Percentiles rank a stretch among this genome's conserved stretches.
These are phyloP conservation scores for Anoura caudifer DNA, from an alignment of 2,113 vertebrate species.

Conservation along the genomic window DNA sequence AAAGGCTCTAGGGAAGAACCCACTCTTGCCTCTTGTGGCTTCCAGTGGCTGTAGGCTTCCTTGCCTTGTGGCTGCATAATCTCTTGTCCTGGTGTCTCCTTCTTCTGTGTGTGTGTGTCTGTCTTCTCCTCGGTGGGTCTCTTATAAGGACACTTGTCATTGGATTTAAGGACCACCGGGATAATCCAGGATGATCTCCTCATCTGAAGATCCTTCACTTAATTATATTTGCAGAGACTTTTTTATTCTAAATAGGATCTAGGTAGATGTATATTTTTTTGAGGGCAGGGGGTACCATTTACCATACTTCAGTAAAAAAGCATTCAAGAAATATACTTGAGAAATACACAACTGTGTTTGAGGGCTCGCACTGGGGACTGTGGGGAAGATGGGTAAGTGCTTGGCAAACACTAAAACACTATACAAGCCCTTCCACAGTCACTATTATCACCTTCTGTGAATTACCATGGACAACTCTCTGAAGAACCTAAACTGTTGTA, in stretches of 20 bases:
- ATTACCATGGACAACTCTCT: not conserved
- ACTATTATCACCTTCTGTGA: not conserved
- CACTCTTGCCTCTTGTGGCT: not conserved
- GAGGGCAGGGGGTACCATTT: rapidly evolving
- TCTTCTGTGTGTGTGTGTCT: not conserved
- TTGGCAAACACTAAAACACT: not conserved
- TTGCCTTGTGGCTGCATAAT: not conserved
- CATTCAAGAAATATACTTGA: not conserved
- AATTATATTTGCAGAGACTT: not conserved
- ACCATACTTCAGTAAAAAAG: not conserved
- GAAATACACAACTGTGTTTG: not conserved
- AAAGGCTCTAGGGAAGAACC: not conserved
- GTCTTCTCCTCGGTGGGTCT: not conserved
- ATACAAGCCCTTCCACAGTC: not conserved
- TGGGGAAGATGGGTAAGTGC: not conserved
- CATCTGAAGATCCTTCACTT: not conserved
- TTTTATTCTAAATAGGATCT: not conserved
- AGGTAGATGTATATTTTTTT: not conserved
- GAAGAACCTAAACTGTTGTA: not conserved
- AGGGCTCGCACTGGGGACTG: not conserved
- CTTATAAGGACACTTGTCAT: not conserved
- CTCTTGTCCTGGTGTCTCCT: not conserved
- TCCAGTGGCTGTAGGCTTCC: not conserved
- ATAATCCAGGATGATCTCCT: not conserved
- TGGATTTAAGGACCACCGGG: not conserved